phyloP scores from a whole-genome alignment of 2,797 vertebrate genomes.

The Falco berigora region DNA sequence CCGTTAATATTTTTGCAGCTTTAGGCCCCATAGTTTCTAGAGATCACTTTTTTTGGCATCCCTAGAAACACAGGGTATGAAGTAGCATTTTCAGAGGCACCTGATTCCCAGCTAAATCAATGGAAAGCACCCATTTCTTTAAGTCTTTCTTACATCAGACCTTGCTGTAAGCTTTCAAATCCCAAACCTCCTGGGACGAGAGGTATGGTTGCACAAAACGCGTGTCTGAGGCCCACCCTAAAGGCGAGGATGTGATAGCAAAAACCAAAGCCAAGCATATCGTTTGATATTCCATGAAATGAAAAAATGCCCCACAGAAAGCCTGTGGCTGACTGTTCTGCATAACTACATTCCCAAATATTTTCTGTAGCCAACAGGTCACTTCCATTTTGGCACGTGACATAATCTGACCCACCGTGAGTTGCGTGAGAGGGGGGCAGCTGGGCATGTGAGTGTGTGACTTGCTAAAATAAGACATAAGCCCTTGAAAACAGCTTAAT shows the following conservation, averaged over 20 bases:
- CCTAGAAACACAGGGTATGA: neutral
- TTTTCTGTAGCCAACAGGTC: neutral
- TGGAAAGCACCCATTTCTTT: neutral
- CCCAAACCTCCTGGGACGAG: neutral
- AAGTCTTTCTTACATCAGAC: neutral
- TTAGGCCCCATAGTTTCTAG: neutral
- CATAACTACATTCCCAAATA: neutral
- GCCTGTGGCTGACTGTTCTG: neutral
- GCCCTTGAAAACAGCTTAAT: conserved; percentile 21
- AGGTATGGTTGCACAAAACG: neutral
- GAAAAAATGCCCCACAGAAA: neutral
- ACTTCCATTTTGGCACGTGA: neutral
- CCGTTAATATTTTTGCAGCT: neutral
- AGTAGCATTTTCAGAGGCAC: neutral
- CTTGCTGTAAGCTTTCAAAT: neutral
- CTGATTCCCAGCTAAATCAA: neutral
- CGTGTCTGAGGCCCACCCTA: neutral
- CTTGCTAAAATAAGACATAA: conserved; percentile 27
- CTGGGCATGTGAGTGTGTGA: neutral
- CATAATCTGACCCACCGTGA: neutral
- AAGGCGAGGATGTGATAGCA: neutral
- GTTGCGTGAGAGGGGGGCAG: neutral
- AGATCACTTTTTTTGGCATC: neutral
- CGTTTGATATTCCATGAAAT: neutral
- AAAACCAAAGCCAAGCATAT: neutral